These are phyloP conservation scores for Sphaerophoria rueppellii DNA, from an alignment of 2,888 invertebrate genomes.

Conservation along the genomic window DNA sequence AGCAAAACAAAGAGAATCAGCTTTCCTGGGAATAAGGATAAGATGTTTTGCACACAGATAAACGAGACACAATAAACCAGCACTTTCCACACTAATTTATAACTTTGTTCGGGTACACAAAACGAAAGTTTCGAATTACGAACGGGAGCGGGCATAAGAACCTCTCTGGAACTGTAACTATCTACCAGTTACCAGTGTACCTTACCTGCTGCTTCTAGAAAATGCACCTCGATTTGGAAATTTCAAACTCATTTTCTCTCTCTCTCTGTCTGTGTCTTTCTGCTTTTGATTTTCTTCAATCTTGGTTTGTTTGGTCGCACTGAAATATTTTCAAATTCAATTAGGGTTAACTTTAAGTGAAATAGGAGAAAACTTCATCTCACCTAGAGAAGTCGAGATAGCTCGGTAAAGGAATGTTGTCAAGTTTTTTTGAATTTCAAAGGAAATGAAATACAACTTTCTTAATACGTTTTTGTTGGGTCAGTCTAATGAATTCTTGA, in stretches of 20 bases:
- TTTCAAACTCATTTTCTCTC: background rate
- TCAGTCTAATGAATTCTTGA: no score
- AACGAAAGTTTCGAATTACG: slow-evolving; percentile 23
- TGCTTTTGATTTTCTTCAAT: no score
- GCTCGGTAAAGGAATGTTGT: slow-evolving; percentile 1
- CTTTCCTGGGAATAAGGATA: background rate
- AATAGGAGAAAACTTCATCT: background rate
- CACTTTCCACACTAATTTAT: slow-evolving; percentile 9
- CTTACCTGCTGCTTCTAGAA: background rate
- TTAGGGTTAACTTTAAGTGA: slow-evolving; percentile 9
- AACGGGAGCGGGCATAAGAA: background rate
- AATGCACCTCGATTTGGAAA: slow-evolving; percentile 19
- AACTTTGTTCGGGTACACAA: background rate
- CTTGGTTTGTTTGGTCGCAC: background rate
- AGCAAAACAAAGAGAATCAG: slow-evolving; percentile 1
- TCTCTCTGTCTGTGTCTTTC: no score
- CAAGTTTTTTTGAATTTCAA: background rate
- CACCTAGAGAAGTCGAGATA: background rate
- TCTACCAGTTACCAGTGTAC: background rate
- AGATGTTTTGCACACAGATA: background rate
- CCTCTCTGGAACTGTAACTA: background rate
- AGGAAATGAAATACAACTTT: slow-evolving; percentile 11
- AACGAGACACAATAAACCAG: background rate
- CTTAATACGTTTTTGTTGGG: background rate
- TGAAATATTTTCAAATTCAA: slow-evolving; percentile 16